These are phyloP conservation scores for Notamacropus eugenii DNA, from an alignment of 2,797 vertebrate genomes.

Conservation along the genomic window DNA sequence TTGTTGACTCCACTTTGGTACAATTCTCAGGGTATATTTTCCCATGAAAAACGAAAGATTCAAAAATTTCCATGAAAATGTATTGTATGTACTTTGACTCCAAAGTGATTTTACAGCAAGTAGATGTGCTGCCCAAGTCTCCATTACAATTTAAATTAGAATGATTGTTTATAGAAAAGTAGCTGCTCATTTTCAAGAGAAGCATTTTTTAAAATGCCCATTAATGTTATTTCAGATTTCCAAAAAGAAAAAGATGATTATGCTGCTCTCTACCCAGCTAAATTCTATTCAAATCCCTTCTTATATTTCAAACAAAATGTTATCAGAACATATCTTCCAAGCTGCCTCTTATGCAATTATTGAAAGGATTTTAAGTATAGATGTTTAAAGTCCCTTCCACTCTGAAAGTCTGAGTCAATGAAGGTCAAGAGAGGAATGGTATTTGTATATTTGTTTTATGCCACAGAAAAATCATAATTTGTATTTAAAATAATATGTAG, in stretches of 20 bases:
- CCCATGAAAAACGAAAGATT: slow-evolving; percentile 2
- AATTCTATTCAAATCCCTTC: not conserved
- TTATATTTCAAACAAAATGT: not conserved
- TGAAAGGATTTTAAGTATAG: not conserved
- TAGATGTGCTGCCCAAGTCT: slow-evolving; percentile 41
- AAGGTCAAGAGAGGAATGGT: not conserved
- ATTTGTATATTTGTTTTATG: not conserved
- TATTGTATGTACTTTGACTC: slow-evolving; percentile 32
- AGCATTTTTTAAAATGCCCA: not conserved
- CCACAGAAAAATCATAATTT: not conserved
- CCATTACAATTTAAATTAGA: slow-evolving; percentile 37
- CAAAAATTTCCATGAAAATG: slow-evolving; percentile 43
- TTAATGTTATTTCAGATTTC: not conserved
- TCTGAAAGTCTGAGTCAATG: not conserved
- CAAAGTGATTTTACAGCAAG: slow-evolving; percentile 20
- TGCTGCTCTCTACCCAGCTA: not conserved
- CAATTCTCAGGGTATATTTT: slow-evolving; percentile 24
- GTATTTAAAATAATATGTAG: not conserved
- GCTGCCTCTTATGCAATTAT: not conserved
- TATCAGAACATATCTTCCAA: not conserved
- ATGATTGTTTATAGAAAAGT: not conserved
- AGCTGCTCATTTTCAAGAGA: not conserved
- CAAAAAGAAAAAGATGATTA: not conserved
- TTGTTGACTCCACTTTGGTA: slow-evolving; percentile 61
- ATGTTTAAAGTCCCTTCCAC: not conserved